phyloP scores from a whole-genome alignment of 92 coral and sea anemone species.

The Meandrina meandrites region DNA sequence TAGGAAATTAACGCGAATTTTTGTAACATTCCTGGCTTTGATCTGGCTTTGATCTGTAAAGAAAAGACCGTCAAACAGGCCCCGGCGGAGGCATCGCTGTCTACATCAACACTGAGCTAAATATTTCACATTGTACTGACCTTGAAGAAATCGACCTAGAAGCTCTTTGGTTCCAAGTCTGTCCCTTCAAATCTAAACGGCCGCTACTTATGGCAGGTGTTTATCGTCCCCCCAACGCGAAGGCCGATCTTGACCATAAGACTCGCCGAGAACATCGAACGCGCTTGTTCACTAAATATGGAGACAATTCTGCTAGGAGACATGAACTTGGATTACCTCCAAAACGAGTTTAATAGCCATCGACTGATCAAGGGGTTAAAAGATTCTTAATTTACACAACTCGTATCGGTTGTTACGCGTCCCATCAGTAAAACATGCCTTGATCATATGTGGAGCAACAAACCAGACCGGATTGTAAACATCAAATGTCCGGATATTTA shows the following conservation, averaged over 20 bases:
- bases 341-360: slow-evolving; percentile 32
- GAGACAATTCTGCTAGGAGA: slow-evolving; percentile 52
- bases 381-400: too few relatives aligned
- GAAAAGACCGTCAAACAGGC: too few relatives aligned
- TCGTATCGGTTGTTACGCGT: slow-evolving; percentile 33
- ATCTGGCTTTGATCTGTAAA: too few relatives aligned
- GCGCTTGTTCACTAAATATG: slow-evolving; percentile 36
- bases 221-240: slow-evolving; percentile 41
- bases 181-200: slow-evolving; percentile 54
- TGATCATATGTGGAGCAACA: slow-evolving; percentile 51
- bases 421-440: slow-evolving; percentile 42
- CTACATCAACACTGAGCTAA: too few relatives aligned
- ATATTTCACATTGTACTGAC: too few relatives aligned
- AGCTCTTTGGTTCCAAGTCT: slow-evolving; percentile 37
- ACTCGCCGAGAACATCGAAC: slow-evolving; percentile 48
- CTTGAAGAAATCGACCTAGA: slow-evolving; percentile 14
- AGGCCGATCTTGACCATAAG: slow-evolving; percentile 21
- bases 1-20: too few relatives aligned
- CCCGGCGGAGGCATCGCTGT: too few relatives aligned
- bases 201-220: slow-evolving; percentile 45
- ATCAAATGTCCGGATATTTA: slow-evolving; percentile 29
- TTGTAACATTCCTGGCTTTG: too few relatives aligned
- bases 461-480: slow-evolving; percentile 38
- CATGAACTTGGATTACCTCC: slow-evolving; percentile 46
- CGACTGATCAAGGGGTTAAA: slow-evolving; percentile 40